These are phyloP conservation scores for Ceramica pisi DNA, from an alignment of 2,888 invertebrate genomes.

Conservation along the genomic window DNA sequence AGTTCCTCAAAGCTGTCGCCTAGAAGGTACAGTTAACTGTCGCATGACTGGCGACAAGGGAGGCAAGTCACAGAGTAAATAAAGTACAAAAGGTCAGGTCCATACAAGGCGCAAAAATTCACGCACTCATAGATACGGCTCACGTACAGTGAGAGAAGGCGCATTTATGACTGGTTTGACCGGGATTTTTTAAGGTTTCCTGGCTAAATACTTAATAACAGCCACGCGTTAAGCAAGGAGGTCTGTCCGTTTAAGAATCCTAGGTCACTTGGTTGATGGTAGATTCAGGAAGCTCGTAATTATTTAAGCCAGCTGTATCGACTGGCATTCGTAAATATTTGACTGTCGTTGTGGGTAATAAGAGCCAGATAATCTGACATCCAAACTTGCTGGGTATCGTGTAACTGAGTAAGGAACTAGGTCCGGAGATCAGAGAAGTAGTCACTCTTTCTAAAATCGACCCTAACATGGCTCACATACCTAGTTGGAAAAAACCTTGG, in stretches of 20 bases:
- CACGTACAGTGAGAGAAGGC: too few relatives aligned
- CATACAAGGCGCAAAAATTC: neutral
- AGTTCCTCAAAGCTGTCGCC: slow-evolving; percentile 48
- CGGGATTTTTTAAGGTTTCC: too few relatives aligned
- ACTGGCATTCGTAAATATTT: neutral
- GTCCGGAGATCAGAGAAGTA: neutral
- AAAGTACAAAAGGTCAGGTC: neutral
- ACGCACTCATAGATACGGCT: neutral
- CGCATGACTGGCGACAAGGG: slow-evolving; percentile 66
- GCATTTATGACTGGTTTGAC: too few relatives aligned
- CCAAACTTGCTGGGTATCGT: neutral
- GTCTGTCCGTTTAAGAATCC: too few relatives aligned
- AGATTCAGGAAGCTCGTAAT: too few relatives aligned
- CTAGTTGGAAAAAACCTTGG: too few relatives aligned
- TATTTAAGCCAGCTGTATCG: neutral
- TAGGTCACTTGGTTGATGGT: too few relatives aligned
- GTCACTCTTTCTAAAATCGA: neutral
- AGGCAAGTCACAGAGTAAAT: slow-evolving; percentile 9
- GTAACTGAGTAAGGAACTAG: neutral
- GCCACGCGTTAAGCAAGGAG: too few relatives aligned
- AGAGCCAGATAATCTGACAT: neutral
- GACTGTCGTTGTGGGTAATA: too few relatives aligned
- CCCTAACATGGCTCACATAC: too few relatives aligned
- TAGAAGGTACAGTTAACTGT: slow-evolving; percentile 51
- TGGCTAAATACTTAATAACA: too few relatives aligned